phyloP scores from a whole-genome alignment of 2,888 invertebrate genomes.

The Calameuta filiformis region DNA sequence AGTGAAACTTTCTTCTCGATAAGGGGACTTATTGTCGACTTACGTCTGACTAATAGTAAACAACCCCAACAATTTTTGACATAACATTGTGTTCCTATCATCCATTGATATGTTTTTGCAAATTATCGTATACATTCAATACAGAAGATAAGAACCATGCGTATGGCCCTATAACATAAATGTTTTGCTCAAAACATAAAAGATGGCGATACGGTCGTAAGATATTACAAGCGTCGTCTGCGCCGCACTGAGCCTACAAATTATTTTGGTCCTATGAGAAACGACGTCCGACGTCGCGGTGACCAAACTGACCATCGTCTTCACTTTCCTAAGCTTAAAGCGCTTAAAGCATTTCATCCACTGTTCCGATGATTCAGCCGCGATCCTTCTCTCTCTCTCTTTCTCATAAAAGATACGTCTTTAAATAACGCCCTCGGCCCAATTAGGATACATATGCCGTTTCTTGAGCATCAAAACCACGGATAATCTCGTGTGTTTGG shows the following conservation, averaged over 20 bases:
- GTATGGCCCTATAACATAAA: neutral
- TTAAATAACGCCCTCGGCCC: neutral
- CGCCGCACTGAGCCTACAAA: neutral
- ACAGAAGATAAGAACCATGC: neutral
- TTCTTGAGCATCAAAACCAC: neutral
- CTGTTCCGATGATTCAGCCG: neutral
- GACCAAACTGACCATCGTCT: neutral
- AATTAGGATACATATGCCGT: neutral
- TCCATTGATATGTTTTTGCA: neutral
- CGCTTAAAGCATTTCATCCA: neutral
- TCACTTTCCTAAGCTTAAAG: neutral
- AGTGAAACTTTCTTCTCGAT: neutral
- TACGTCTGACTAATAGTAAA: neutral
- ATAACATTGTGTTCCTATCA: neutral
- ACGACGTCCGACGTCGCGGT: neutral
- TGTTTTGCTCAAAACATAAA: neutral
- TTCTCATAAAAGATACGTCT: neutral
- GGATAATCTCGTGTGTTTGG: neutral
- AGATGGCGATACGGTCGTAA: neutral
- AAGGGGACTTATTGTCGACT: neutral
- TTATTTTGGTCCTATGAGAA: neutral
- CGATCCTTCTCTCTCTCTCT: neutral
- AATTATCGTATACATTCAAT: neutral
- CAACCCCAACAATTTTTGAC: neutral
- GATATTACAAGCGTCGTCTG: neutral